Evolutionary conservation across 2,888 invertebrate genomes (phyloP).

Genomic region (Buathra laborator): DNA sequence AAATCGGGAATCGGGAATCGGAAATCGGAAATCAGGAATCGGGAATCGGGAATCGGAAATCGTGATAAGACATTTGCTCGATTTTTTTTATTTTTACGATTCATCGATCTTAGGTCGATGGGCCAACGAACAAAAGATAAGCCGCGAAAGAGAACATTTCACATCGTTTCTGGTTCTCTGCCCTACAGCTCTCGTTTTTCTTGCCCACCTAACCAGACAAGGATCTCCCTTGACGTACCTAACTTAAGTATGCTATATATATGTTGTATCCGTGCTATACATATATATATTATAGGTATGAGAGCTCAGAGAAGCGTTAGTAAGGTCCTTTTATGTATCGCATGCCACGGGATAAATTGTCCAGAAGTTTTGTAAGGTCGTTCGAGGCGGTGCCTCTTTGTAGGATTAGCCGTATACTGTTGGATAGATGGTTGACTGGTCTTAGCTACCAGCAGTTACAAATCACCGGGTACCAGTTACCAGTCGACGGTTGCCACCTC

Average conservation of each 20-base stretch:
- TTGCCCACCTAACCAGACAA: slow-evolving; percentile 46
- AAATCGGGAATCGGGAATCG: neutral
- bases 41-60: neutral
- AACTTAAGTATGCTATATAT: slow-evolving; percentile 4
- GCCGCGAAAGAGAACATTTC: slow-evolving; percentile 1
- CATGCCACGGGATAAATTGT: slow-evolving; percentile 81
- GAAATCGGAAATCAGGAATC: too few species aligned
- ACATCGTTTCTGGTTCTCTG: slow-evolving; percentile 25
- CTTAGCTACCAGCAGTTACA: slow-evolving; percentile 80
- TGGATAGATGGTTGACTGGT: slow-evolving; percentile 65
- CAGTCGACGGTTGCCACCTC: slow-evolving; percentile 78
- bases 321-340: slow-evolving; percentile 74
- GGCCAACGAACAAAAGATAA: slow-evolving; percentile 26
- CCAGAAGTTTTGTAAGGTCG: slow-evolving; percentile 80
- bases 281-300: slow-evolving; percentile 55
- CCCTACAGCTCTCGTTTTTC: neutral
- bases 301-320: slow-evolving; percentile 70
- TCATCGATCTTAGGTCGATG: slow-evolving; percentile 10
- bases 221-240: slow-evolving; percentile 56
- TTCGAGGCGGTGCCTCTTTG: slow-evolving; percentile 75
- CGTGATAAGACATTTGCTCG: neutral
- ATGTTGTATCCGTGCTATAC: neutral
- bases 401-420: slow-evolving; percentile 77
- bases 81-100: neutral
- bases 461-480: slow-evolving; percentile 82